Base-by-base conservation (phyloP, 2,113 vertebrate genomes). In the Sprattus sprattus region DNA sequence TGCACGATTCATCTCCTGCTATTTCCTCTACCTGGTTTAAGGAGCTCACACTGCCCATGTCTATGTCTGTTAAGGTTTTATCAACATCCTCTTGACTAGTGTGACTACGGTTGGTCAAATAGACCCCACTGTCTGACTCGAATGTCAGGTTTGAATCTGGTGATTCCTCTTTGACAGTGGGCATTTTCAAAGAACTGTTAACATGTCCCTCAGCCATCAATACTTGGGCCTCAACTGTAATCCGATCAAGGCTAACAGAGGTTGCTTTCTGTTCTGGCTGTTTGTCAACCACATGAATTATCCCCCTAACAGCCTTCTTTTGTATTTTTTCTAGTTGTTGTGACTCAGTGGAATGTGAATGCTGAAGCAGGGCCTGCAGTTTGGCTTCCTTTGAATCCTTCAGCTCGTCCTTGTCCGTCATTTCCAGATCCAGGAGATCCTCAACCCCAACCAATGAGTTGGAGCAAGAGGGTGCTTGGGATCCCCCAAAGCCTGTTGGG, bases 401-500 rank as follows among this genome's bases (percentile, higher is more conserved):
- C 85, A 94, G 89, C 88, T 95, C 94, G 87, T 95, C 93, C 88
- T 91, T 88, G 81, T 93, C 93, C 87, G 94, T 88, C 82, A 90
- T 92, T 84, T 95, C 95, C 60, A 96, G 81, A 86, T 95, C 95
- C 1, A 93, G 91, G 47, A 95, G 88, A 86, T 95, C 90, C n/a
- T 90, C 89, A 13, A 87, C 86, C 11, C 88, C 94, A 54, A 95
- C 92, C 89, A 95, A 95, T 0, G 95, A 96, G 45, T 94, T 94
- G 6, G 94, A 93, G 0, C 93, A 92, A 15, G 95, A 95, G 0
- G 95, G 94, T 0, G 95, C 95, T 15, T 95, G 93, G 1, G 95
- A 95, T 16, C 94, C 95, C n/a, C 95, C 95, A 6, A 95, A 96
- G 57, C 95, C 95, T 0, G 94, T 52, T 0, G 95, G 95, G 2